phyloP scores from a whole-genome alignment of 64 coral and sea anemone species.

The Actinia equina region DNA sequence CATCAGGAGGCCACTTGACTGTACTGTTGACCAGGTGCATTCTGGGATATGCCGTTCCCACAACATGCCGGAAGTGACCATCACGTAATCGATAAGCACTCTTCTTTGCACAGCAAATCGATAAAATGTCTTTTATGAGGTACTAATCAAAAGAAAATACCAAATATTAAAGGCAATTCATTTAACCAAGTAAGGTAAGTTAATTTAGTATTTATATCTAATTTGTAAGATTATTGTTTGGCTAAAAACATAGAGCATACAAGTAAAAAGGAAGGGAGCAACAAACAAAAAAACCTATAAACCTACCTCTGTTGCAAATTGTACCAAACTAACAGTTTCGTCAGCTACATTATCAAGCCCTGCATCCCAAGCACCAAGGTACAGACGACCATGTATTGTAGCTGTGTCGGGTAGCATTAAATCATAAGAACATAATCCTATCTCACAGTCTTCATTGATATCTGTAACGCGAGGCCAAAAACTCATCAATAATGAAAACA shows the following conservation, averaged over 20 bases:
- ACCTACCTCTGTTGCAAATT: constrained; percentile 83
- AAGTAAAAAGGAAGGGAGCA: not conserved
- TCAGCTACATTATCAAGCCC: constrained; percentile 93
- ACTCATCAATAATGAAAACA: not conserved
- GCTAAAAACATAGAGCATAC: too few relatives aligned
- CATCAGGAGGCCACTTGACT: constrained; percentile 69
- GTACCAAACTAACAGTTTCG: constrained; percentile 75
- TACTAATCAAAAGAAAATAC: constrained; percentile 38
- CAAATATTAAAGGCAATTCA: not conserved
- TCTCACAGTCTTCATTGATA: constrained; percentile 91
- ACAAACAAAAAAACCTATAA: not conserved
- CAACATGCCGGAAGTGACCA: constrained; percentile 81
- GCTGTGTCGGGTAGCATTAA: constrained; percentile 89
- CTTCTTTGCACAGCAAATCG: constrained; percentile 66
- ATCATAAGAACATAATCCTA: constrained; percentile 94
- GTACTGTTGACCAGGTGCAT: constrained; percentile 86
- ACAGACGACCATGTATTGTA: constrained; percentile 87
- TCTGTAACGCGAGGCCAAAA: constrained; percentile 35
- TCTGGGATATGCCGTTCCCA: constrained; percentile 70
- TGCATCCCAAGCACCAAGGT: constrained; percentile 98
- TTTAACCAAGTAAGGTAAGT: not conserved
- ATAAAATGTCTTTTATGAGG: constrained; percentile 92
- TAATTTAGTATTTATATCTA: too few relatives aligned
- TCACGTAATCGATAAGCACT: constrained; percentile 76
- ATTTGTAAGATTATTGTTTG: too few relatives aligned